These are phyloP conservation scores for Sclerodermus sp. DNA, from an alignment of 2,888 invertebrate species.

Conservation along the genomic window DNA sequence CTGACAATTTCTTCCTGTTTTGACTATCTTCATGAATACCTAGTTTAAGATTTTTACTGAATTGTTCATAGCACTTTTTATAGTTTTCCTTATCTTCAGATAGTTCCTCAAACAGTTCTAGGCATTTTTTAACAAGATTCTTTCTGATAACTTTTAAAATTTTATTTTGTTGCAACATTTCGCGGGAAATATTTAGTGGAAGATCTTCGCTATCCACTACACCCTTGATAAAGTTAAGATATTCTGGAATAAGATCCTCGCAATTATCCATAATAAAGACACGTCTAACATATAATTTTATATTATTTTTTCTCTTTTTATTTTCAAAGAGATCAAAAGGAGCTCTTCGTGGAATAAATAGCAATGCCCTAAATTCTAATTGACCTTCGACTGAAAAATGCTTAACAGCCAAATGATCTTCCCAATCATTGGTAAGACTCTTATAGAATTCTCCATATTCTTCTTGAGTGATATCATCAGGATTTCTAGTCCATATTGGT, in stretches of 20 bases:
- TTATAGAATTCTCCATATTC: slow-evolving; percentile 99
- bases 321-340: slow-evolving; percentile 99
- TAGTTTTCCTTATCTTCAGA: slow-evolving; percentile 96
- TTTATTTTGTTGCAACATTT: slow-evolving; percentile 99
- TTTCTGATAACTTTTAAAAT: slow-evolving; percentile 98
- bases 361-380: slow-evolving; percentile 89
- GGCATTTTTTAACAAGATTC: slow-evolving; percentile 97
- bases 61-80: slow-evolving; percentile 99
- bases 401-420: slow-evolving; percentile 94
- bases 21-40: slow-evolving; percentile 97
- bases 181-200: slow-evolving; percentile 97
- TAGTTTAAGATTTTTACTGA: slow-evolving; percentile 94
- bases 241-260: slow-evolving; percentile 98
- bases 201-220: slow-evolving; percentile 98
- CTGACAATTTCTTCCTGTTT: slow-evolving; percentile 87
- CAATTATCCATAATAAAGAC: slow-evolving; percentile 99
- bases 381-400: slow-evolving; percentile 94
- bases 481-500: slow-evolving; percentile 96
- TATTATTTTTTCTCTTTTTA: slow-evolving; percentile 97
- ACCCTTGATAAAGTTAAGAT: slow-evolving; percentile 93
- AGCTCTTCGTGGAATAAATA: slow-evolving; percentile 89
- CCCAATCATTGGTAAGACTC: slow-evolving; percentile 96
- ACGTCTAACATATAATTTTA: slow-evolving; percentile 94
- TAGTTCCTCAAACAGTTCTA: slow-evolving; percentile 95
- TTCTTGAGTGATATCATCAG: slow-evolving; percentile 93